phyloP scores from a whole-genome alignment of 2,113 vertebrate genomes.

The Ictidomys tridecemlineatus region DNA sequence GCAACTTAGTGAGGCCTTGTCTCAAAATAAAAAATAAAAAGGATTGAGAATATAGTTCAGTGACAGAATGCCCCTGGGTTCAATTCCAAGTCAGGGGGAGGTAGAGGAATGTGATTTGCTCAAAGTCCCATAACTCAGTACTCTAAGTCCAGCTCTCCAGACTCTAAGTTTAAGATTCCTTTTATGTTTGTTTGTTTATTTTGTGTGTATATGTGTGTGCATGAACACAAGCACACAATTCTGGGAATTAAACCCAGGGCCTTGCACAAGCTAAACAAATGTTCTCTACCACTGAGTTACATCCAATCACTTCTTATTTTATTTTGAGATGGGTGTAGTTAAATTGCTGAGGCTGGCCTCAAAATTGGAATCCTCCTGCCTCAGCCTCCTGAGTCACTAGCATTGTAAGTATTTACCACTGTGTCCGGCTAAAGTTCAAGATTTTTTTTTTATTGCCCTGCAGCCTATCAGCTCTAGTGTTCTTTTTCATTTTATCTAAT shows the following conservation, averaged over 20 bases:
- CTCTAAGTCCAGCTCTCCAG: neutral
- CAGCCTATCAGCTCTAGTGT: neutral
- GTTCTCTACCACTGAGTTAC: neutral
- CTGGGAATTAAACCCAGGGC: neutral
- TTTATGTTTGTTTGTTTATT: neutral
- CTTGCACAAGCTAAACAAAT: neutral
- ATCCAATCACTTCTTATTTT: neutral
- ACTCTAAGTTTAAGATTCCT: neutral
- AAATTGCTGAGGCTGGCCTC: neutral
- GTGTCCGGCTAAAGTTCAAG: neutral
- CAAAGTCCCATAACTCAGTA: neutral
- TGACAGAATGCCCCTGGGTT: no score
- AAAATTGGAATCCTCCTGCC: neutral
- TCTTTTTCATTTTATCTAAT: conserved; percentile 4
- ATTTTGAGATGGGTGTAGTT: neutral
- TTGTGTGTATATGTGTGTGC: no score
- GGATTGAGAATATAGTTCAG: no score
- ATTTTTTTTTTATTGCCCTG: neutral
- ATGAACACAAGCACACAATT: neutral
- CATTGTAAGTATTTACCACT: neutral
- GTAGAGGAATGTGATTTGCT: neutral
- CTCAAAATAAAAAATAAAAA: no score
- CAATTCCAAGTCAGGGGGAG: no score
- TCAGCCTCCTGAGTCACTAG: neutral
- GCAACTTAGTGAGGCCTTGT: no score